These are phyloP conservation scores for Gymnocypris eckloni DNA, from an alignment of 2,797 vertebrate species.

Conservation along the genomic window DNA sequence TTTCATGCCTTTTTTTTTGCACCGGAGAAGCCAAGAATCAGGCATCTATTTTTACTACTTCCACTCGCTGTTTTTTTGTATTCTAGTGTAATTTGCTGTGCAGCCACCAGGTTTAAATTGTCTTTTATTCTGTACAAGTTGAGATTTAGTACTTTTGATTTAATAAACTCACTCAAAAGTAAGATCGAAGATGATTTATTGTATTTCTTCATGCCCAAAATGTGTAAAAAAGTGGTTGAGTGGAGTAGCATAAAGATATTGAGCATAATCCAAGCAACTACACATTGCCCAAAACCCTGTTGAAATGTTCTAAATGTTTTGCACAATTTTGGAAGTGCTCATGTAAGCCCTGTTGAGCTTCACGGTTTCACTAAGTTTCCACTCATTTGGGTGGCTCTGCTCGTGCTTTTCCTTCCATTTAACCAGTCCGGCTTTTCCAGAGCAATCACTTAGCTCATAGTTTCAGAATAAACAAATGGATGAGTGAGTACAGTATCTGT, in stretches of 20 bases:
- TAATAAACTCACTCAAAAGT: background rate
- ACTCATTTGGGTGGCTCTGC: slow-evolving; percentile 45
- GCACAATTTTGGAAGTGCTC: slow-evolving; percentile 48
- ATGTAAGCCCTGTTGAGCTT: slow-evolving; percentile 53
- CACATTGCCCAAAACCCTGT: slow-evolving; percentile 69
- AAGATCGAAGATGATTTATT: background rate
- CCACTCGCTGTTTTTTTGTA: background rate
- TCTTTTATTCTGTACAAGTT: background rate
- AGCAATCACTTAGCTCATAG: slow-evolving; percentile 45
- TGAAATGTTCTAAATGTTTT: slow-evolving; percentile 54
- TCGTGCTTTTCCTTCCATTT: slow-evolving; percentile 65
- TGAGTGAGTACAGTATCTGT: slow-evolving; percentile 43
- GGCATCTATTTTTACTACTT: slow-evolving; percentile 7
- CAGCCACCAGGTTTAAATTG: background rate
- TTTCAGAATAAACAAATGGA: slow-evolving; percentile 43
- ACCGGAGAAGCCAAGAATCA: slow-evolving; percentile 58
- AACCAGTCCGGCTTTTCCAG: slow-evolving; percentile 57
- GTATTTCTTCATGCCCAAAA: slow-evolving; percentile 50
- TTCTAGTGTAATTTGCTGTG: background rate
- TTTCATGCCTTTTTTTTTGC: slow-evolving; percentile 55
- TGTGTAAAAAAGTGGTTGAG: slow-evolving; percentile 60
- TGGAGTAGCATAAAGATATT: slow-evolving; percentile 57
- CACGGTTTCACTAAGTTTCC: slow-evolving; percentile 44
- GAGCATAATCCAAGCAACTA: slow-evolving; percentile 66
- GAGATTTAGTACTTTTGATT: slow-evolving; percentile 2